These are phyloP conservation scores for Pygmarrhopalites habei DNA, from an alignment of 1,140 invertebrate genomes.

Conservation along the genomic window DNA sequence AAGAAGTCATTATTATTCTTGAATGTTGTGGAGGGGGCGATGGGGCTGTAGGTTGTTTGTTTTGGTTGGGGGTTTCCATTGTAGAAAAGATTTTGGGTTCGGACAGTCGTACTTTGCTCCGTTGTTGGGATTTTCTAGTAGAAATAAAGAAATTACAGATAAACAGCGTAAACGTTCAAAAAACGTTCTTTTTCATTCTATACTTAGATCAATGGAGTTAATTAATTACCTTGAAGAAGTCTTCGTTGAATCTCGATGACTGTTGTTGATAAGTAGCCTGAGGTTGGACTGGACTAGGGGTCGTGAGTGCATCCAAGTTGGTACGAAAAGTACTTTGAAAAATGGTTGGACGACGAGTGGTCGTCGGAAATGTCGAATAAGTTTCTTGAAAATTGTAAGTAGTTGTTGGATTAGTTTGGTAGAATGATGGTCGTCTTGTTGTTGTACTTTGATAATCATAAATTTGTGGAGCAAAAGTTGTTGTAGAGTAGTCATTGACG, in stretches of 20 bases:
- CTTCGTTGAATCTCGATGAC: slow-evolving; percentile 28
- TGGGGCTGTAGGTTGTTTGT: not conserved
- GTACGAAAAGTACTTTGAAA: slow-evolving; percentile 37
- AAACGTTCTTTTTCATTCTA: too few relatives aligned
- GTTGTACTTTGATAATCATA: too few relatives aligned
- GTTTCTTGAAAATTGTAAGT: not conserved
- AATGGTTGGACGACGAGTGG: slow-evolving; percentile 16
- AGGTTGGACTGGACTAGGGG: slow-evolving; percentile 2
- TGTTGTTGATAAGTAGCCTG: slow-evolving; percentile 32
- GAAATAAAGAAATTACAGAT: too few relatives aligned
- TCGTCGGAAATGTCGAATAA: not conserved
- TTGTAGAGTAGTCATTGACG: too few relatives aligned
- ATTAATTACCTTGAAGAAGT: too few relatives aligned
- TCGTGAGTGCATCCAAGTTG: slow-evolving; percentile 7
- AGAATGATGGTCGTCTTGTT: not conserved
- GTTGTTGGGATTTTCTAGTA: slow-evolving; percentile 21
- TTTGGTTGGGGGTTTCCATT: not conserved
- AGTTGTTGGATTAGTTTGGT: too few relatives aligned
- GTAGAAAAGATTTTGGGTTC: slow-evolving; percentile 21
- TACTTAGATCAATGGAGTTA: too few relatives aligned
- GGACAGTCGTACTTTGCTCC: slow-evolving; percentile 13
- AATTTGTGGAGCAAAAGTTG: too few relatives aligned
- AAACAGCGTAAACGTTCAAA: too few relatives aligned
- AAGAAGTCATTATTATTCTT: not conserved
- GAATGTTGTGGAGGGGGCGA: not conserved